A percentile compares a stretch with the other conserved stretches of the same genome.
Evolutionary conservation across 2,113 vertebrate genomes (phyloP).

Genomic region (Hystrix cristata): DNA sequence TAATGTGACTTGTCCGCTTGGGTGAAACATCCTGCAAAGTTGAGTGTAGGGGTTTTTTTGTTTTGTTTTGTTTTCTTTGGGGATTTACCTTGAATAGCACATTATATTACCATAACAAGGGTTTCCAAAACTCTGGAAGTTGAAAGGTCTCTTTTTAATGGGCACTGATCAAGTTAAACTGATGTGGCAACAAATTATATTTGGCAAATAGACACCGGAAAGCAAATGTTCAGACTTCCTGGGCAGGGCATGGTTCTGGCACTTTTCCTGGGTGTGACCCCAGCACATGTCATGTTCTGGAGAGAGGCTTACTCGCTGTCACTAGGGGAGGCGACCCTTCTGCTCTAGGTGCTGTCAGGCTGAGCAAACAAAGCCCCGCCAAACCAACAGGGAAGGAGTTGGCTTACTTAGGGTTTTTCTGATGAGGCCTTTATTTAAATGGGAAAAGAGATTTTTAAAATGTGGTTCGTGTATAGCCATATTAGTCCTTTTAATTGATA

Average conservation of each 20-base stretch:
- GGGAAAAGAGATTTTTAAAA: neutral
- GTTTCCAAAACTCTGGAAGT: constrained; percentile 85
- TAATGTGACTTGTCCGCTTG: neutral
- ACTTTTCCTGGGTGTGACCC: constrained; percentile 86
- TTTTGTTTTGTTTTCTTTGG: neutral
- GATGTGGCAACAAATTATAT: constrained; percentile 89
- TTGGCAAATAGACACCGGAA: constrained; percentile 89
- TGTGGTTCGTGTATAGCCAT: neutral
- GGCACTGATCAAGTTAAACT: constrained; percentile 88
- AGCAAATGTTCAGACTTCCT: constrained; percentile 90
- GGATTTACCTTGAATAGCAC: constrained; percentile 25
- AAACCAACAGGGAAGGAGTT: neutral
- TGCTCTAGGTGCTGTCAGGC: constrained; percentile 37
- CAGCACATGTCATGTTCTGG: constrained; percentile 81
- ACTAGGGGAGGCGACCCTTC: constrained; percentile 74
- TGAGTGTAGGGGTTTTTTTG: neutral
- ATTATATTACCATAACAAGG: constrained; percentile 76
- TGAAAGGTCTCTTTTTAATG: constrained; percentile 84
- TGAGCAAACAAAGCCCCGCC: constrained; percentile 3
- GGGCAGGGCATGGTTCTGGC: constrained; percentile 87
- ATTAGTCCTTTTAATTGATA: neutral
- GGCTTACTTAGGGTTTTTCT: constrained; percentile 9
- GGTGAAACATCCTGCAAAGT: neutral
- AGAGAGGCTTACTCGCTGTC: constrained; percentile 79
- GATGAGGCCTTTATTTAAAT: constrained; percentile 52